phyloP scores from a whole-genome alignment of 2,113 vertebrate genomes.

The Hoplias malabaricus region DNA sequence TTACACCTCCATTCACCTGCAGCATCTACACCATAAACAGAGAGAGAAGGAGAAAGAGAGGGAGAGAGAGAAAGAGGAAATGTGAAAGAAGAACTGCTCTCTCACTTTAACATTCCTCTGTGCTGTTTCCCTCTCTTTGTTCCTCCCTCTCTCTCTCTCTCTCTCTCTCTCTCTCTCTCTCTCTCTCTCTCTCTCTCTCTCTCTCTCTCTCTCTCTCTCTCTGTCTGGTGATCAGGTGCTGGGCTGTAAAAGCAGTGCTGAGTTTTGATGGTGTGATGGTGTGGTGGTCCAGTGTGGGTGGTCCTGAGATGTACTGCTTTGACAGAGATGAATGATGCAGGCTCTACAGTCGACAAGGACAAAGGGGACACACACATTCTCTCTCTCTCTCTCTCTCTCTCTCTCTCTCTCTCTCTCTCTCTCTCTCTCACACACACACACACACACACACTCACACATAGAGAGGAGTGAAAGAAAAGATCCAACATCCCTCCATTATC shows the following conservation, averaged over 20 bases:
- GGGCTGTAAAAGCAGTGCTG: constrained; percentile 62
- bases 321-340: constrained; percentile 88
- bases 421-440: too few relatives aligned
- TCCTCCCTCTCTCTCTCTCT: neutral
- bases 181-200: too few relatives aligned
- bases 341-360: constrained; percentile 82
- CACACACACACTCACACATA: too few relatives aligned
- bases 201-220: neutral
- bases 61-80: too few relatives aligned
- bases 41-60: too few relatives aligned
- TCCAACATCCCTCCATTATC: constrained; percentile 55
- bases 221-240: constrained; percentile 59
- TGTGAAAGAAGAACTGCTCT: too few relatives aligned
- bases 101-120: neutral
- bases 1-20: constrained; percentile 56
- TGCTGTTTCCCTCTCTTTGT: neutral
- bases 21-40: neutral
- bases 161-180: neutral
- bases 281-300: constrained; percentile 68
- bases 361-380: constrained; percentile 77
- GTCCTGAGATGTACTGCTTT: constrained; percentile 71
- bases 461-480: constrained; percentile 26
- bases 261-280: constrained; percentile 50
- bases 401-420: too few relatives aligned
- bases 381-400: too few relatives aligned